Evolutionary conservation across 2,113 vertebrate genomes (phyloP).

Genomic region (Nibea coibor): DNA sequence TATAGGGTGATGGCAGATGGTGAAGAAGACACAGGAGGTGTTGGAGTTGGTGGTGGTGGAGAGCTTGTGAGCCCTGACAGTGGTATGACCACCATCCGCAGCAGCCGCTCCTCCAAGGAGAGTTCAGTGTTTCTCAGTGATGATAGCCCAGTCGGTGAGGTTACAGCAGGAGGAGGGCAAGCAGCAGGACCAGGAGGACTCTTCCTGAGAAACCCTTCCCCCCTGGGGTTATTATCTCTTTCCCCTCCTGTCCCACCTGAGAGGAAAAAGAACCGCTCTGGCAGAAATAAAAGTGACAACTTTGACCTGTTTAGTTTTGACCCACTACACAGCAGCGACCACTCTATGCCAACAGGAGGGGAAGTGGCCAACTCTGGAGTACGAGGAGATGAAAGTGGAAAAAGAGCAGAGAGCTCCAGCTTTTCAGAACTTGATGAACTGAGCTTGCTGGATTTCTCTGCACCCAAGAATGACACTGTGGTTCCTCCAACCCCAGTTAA

Average conservation of each 20-base stretch:
- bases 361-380: slow-evolving; percentile 49
- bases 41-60: slow-evolving; percentile 66
- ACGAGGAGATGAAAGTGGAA: slow-evolving; percentile 67
- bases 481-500: slow-evolving; percentile 92
- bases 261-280: slow-evolving; percentile 76
- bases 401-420: slow-evolving; percentile 72
- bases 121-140: slow-evolving; percentile 97
- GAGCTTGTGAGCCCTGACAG: slow-evolving; percentile 95
- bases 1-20: slow-evolving; percentile 79
- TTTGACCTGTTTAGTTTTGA: slow-evolving; percentile 91
- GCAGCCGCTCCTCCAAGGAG: slow-evolving; percentile 94
- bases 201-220: slow-evolving; percentile 87
- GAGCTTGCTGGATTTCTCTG: slow-evolving; percentile 84
- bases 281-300: slow-evolving; percentile 81
- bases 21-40: slow-evolving; percentile 79
- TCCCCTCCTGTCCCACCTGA: slow-evolving; percentile 84
- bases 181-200: slow-evolving; percentile 66
- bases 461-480: slow-evolving; percentile 77
- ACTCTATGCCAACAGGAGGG: slow-evolving; percentile 75
- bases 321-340: slow-evolving; percentile 79
- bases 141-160: slow-evolving; percentile 91
- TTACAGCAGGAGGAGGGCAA: slow-evolving; percentile 61
- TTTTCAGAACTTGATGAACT: slow-evolving; percentile 85
- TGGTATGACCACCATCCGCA: slow-evolving; percentile 93
- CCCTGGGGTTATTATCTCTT: slow-evolving; percentile 84